Evolutionary conservation across 1,140 invertebrate genomes (phyloP).

Genomic region (Drosophila miranda): DNA sequence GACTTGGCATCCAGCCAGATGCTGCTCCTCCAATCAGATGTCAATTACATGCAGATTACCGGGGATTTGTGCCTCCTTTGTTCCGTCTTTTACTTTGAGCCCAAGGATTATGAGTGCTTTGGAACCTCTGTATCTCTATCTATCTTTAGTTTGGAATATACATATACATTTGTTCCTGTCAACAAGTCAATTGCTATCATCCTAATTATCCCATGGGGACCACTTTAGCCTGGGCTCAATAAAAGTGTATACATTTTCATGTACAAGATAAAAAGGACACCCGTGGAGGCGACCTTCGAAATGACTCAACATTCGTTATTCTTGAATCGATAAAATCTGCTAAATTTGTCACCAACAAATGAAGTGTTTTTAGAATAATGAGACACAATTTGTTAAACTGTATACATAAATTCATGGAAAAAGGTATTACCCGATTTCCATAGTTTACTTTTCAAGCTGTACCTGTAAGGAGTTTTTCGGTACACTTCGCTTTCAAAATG

Average conservation of each 20-base stretch:
- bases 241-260: conserved; percentile 19
- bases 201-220: conserved; percentile 39
- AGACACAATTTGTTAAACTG: background rate
- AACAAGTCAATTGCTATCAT: conserved; percentile 53
- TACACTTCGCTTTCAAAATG: too few relatives aligned
- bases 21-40: conserved; percentile 57
- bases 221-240: conserved; percentile 23
- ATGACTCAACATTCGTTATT: background rate
- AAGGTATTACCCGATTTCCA: too few relatives aligned
- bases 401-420: too few relatives aligned
- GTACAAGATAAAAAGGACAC: conserved; percentile 28
- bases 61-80: conserved; percentile 29
- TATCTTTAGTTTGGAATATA: conserved; percentile 16
- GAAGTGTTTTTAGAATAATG: background rate
- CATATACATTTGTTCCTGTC: conserved; percentile 9
- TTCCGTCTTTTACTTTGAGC: conserved; percentile 6
- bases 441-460: too few relatives aligned
- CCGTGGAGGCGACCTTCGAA: conserved; percentile 16
- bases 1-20: conserved; percentile 37
- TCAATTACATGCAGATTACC: conserved; percentile 52
- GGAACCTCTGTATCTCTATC: background rate
- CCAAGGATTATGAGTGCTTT: conserved; percentile 28
- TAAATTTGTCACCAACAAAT: background rate
- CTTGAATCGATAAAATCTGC: conserved; percentile 19
- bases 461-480: too few relatives aligned